Percentiles rank a stretch among this genome's conserved stretches.
These are phyloP conservation scores for Branchinecta lynchi DNA, from an alignment of 1,140 invertebrate genomes.

Conservation along the genomic window DNA sequence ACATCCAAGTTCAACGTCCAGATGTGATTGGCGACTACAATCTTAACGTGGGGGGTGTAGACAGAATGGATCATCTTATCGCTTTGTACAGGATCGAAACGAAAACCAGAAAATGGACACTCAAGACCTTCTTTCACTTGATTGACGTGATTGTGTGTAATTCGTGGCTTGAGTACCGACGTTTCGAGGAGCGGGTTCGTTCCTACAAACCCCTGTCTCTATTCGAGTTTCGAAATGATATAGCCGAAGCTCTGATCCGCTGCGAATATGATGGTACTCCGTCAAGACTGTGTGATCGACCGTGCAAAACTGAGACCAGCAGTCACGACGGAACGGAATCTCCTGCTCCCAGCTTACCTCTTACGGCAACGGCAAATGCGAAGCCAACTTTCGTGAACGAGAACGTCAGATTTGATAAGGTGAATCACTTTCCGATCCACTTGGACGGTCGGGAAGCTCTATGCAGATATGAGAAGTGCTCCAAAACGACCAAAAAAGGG, in stretches of 20 bases:
- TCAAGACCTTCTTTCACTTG: constrained; percentile 27
- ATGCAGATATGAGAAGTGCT: no score
- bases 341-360: no score
- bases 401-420: no score
- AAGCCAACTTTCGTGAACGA: no score
- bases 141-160: constrained; percentile 26
- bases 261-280: no score
- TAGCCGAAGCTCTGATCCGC: constrained; percentile 16
- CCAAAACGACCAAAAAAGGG: no score
- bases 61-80: constrained; percentile 28
- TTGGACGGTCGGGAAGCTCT: no score
- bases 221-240: constrained; percentile 18
- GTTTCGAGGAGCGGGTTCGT: constrained; percentile 14
- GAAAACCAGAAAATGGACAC: constrained; percentile 27
- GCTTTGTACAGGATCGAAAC: constrained; percentile 15
- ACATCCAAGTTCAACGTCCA: constrained; percentile 28
- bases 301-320: no score
- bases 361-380: no score
- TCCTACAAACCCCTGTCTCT: constrained; percentile 20
- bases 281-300: no score
- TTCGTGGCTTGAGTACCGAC: constrained; percentile 27
- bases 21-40: constrained; percentile 29
- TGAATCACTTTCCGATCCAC: no score
- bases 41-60: constrained; percentile 31
- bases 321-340: no score